Evolutionary conservation across 2,888 invertebrate species (phyloP).

Genomic region (Megastigmus dorsalis): DNA sequence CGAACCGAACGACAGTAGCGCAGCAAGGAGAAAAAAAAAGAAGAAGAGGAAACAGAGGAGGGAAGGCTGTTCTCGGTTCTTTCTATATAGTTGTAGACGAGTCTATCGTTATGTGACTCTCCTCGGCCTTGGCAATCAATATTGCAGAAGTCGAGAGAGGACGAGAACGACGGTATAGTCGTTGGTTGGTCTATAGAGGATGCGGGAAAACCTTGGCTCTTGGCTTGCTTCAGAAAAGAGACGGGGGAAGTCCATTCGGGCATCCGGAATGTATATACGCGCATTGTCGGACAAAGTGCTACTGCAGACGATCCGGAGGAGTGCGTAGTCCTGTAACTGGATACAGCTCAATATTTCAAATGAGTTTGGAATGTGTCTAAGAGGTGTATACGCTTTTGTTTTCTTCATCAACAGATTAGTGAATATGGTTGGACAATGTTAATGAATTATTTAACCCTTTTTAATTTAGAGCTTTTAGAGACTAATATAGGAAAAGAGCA

Average conservation of each 20-base stretch:
- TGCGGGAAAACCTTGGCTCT: slow-evolving; percentile 18
- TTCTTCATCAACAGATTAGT: too few species aligned
- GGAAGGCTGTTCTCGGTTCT: too few species aligned
- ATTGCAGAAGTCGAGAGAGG: slow-evolving; percentile 68
- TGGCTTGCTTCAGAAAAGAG: background rate
- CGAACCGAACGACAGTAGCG: background rate
- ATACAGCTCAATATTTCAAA: too few species aligned
- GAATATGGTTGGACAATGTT: too few species aligned
- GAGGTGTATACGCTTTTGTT: too few species aligned
- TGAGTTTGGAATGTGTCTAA: too few species aligned
- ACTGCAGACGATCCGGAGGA: background rate
- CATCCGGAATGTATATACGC: too few species aligned
- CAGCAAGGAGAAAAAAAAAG: background rate
- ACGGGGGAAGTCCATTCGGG: slow-evolving; percentile 1
- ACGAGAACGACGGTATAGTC: slow-evolving; percentile 51
- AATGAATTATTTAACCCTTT: too few species aligned
- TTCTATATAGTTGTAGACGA: slow-evolving; percentile 17
- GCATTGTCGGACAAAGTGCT: slow-evolving; percentile 18
- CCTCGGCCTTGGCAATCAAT: slow-evolving; percentile 67
- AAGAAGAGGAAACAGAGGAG: too few species aligned
- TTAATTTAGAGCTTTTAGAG: too few species aligned
- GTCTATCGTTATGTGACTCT: slow-evolving; percentile 61
- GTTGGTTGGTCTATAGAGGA: slow-evolving; percentile 12
- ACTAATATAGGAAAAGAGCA: too few species aligned
- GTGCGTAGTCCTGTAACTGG: slow-evolving; percentile 20